Conservation (phyloP, 2,797 vertebrate species). For the Dendrocincla fuliginosa region DNA sequence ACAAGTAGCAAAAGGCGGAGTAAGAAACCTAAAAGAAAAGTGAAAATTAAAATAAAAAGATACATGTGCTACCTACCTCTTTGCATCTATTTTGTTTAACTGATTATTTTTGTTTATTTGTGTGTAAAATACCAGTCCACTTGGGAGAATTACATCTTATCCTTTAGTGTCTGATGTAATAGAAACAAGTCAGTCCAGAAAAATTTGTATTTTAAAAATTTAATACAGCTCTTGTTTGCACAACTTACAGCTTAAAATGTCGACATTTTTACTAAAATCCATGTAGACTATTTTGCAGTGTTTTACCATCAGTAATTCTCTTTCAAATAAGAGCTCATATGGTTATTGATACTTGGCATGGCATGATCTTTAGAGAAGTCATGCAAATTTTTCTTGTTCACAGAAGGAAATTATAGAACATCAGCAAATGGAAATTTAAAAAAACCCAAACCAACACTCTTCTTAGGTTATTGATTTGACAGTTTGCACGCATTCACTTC, state of each 20-base stretch:
- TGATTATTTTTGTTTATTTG: neutral
- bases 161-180: neutral
- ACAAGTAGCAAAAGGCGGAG: neutral
- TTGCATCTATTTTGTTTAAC: neutral
- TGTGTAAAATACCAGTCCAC: neutral
- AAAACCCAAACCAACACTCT: neutral
- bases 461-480: neutral
- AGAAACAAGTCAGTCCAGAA: neutral
- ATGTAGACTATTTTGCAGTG: neutral
- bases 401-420: neutral
- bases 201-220: neutral
- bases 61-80: neutral
- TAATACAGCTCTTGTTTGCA: neutral
- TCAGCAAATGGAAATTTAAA: neutral
- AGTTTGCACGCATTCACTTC: neutral
- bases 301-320: neutral
- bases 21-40: neutral
- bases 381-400: neutral
- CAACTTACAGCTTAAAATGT: neutral
- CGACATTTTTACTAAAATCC: neutral
- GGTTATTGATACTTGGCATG: neutral
- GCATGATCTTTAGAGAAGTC: neutral
- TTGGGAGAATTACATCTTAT: neutral
- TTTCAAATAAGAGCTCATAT: neutral
- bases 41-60: neutral